Evolutionary conservation across 2,888 invertebrate species (phyloP), one percentile per base, ranked within the genome.

Genomic region (Drosophila peninsularis): DNA sequence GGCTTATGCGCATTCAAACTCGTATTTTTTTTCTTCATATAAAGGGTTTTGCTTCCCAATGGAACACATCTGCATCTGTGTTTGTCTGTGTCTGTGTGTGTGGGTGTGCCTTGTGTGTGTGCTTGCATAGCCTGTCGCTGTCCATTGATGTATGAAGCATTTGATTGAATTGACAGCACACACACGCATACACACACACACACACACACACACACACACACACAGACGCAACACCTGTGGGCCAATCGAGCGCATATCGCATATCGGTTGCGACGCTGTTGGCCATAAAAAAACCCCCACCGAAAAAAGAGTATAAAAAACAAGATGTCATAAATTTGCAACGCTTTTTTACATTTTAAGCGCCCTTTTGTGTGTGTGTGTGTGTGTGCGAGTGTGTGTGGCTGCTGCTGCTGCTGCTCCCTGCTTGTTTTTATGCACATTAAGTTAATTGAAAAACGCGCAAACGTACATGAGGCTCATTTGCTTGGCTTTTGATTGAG

Each of bases 91-190:
- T 32, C 19, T 39, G 27, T 54, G 13, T 45, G 17, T 27, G 32
- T 37, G 13, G n/a, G 37, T 27, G 32, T 71, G 45, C 10, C 30
- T 3, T 30, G 14, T 24, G 37, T 27, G 50, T 60, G 44, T 27
- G 52, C 62, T 50, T 37, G 60, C 78, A 73, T 68, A 45, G 58
- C 67, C 67, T 68, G 76, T 71, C 68, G 69, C 71, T 84, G 74
- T 56, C 75, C 80, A 82, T 88, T 86, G 86, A 86, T 89, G 88
- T 88, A 86, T 86, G 86, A 89, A 89, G 75, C 88, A 82, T 85
- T 89, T 88, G 89, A 86, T 86, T 86, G 89, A 88, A 86, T 88
- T 86, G 86, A 86, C 86, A 88, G 88, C 70, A 49, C 66, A 63
- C 55, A 61, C 63, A 39, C 56, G 55, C 54, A 27, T n/a, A n/a